phyloP scores from a whole-genome alignment of 2,113 vertebrate genomes.

The Amphiprion ocellaris region DNA sequence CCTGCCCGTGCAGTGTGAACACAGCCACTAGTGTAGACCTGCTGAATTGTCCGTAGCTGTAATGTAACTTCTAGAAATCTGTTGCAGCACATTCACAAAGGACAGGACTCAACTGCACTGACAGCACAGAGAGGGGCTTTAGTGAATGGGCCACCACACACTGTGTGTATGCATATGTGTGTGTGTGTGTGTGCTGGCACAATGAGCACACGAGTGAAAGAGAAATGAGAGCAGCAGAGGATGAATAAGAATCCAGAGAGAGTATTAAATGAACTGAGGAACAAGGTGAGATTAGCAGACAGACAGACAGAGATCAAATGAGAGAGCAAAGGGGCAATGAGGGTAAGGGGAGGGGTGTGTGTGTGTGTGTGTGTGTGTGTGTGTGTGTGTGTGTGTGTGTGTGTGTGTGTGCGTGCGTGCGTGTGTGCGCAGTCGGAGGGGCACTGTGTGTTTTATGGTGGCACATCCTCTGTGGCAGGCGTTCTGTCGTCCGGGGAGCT shows the following conservation, averaged over 20 bases:
- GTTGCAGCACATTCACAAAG: conserved; percentile 15
- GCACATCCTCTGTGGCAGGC: conserved; percentile 80
- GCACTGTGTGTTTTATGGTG: conserved; percentile 82
- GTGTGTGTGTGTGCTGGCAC: background rate
- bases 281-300: background rate
- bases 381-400: too few species aligned
- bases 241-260: conserved; percentile 1
- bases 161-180: background rate
- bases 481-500: conserved; percentile 80
- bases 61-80: conserved; percentile 25
- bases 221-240: background rate
- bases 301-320: conserved; percentile 28
- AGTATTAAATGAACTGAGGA: background rate
- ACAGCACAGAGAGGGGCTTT: conserved; percentile 26
- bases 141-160: background rate
- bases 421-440: conserved; percentile 42
- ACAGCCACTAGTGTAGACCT: background rate
- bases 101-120: conserved; percentile 17
- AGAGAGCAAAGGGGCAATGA: conserved; percentile 24
- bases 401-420: too few species aligned
- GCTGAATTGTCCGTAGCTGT: conserved; percentile 8
- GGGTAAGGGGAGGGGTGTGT: conserved; percentile 41
- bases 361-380: conserved; percentile 17
- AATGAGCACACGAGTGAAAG: conserved; percentile 17
- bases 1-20: conserved; percentile 14